phyloP scores from a whole-genome alignment of 2,797 vertebrate genomes.

The Karalla daura region DNA sequence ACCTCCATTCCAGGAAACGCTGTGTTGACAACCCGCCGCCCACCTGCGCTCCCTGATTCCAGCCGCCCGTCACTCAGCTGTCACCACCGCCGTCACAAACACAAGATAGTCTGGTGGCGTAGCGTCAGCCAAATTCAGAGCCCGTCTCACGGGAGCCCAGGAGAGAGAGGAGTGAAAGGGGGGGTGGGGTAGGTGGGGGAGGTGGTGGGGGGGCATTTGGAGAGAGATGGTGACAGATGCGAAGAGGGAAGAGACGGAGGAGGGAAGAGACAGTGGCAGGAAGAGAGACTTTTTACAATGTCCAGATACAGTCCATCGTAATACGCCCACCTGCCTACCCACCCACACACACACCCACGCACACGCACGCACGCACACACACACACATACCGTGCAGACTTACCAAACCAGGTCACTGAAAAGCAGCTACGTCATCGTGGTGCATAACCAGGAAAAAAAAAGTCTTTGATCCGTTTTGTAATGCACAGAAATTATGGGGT shows the following conservation, averaged over 20 bases:
- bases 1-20: constrained; percentile 21
- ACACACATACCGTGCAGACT: constrained; percentile 20
- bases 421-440: constrained; percentile 39
- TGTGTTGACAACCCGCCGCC: constrained; percentile 51
- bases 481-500: constrained; percentile 37
- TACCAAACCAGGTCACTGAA: constrained; percentile 53
- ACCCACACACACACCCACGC: too few relatives aligned
- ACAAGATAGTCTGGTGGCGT: constrained; percentile 7
- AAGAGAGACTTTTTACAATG: constrained; percentile 23
- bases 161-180: neutral
- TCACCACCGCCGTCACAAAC: constrained; percentile 33
- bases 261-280: constrained; percentile 10
- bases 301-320: constrained; percentile 8
- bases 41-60: constrained; percentile 32
- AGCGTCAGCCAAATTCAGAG: constrained; percentile 15
- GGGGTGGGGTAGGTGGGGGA: neutral
- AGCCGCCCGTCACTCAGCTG: constrained; percentile 53
- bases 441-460: constrained; percentile 37
- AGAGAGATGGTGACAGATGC: constrained; percentile 32
- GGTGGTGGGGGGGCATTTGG: neutral
- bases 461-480: constrained; percentile 37
- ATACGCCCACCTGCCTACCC: constrained; percentile 5
- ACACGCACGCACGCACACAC: too few relatives aligned
- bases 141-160: constrained; percentile 15
- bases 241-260: constrained; percentile 25